A percentile compares a stretch with the other conserved stretches of the same genome.
These are phyloP conservation scores for Zosterops borbonicus DNA, from an alignment of 2,113 vertebrate species.

Conservation along the genomic window DNA sequence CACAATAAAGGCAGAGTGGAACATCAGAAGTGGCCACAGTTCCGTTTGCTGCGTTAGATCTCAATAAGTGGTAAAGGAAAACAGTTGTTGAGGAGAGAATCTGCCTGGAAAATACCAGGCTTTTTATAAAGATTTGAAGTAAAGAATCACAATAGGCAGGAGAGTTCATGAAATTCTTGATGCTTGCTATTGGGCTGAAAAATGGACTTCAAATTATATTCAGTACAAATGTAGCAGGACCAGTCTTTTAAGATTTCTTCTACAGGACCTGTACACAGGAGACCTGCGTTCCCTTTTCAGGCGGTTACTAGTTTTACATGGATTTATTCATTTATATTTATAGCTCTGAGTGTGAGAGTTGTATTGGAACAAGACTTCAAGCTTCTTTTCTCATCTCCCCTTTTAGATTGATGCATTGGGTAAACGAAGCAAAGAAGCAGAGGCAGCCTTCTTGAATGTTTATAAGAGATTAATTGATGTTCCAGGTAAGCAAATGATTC, in stretches of 20 bases:
- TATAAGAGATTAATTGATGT: conserved; percentile 99
- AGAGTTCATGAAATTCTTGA: background rate
- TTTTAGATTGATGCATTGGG: conserved; percentile 94
- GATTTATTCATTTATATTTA: background rate
- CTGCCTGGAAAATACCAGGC: background rate
- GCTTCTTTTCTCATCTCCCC: background rate
- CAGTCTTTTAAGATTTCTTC: background rate
- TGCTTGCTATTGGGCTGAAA: background rate
- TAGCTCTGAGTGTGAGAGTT: background rate
- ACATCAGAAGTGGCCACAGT: fast-evolving
- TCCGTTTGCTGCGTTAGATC: background rate
- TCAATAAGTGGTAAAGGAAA: background rate
- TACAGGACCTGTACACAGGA: background rate
- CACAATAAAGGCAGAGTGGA: background rate
- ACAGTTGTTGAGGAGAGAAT: background rate
- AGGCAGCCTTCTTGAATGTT: conserved; percentile 98
- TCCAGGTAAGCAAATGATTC: conserved; percentile 84
- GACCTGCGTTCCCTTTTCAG: background rate
- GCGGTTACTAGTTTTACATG: background rate
- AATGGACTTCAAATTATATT: background rate
- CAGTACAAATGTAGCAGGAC: background rate
- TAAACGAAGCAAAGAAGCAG: conserved; percentile 99
- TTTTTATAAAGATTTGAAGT: background rate
- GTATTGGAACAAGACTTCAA: conserved; percentile 13
- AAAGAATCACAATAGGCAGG: background rate